Percentiles rank a stretch among this genome's conserved stretches.
Conservation (phyloP, 2,113 vertebrate species). For the Lampris incognitus region DNA sequence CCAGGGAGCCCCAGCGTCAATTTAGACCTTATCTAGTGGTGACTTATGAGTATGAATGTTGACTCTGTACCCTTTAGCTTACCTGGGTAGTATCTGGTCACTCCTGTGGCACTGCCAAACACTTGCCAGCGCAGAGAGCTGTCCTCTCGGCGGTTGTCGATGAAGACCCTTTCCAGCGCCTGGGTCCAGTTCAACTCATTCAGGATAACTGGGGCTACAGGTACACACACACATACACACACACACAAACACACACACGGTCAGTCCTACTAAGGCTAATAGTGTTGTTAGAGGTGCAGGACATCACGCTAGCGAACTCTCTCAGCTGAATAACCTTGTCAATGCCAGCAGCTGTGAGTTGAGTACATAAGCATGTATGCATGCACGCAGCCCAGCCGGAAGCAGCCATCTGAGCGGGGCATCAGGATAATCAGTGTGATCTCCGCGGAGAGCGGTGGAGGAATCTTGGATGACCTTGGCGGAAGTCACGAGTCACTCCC, state of each 20-base stretch:
- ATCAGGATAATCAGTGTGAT: conserved; percentile 68
- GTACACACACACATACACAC: conserved; percentile 4
- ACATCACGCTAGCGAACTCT: conserved; percentile 9
- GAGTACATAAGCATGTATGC: conserved; percentile 52
- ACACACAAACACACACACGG: not conserved
- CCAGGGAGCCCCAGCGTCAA: conserved; percentile 61
- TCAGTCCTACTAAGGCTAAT: not conserved
- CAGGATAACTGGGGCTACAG: conserved; percentile 92
- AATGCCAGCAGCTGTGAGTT: conserved; percentile 32
- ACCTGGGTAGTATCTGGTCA: conserved; percentile 98
- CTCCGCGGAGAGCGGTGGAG: conserved; percentile 42
- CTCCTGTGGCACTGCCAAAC: conserved; percentile 96
- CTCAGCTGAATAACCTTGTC: conserved; percentile 63
- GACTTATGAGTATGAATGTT: conserved; percentile 47
- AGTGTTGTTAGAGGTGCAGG: not conserved
- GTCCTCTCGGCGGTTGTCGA: conserved; percentile 92
- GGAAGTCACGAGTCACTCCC: conserved; percentile 53
- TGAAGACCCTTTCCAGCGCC: conserved; percentile 93
- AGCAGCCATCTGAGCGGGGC: conserved; percentile 41
- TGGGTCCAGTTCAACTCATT: conserved; percentile 98
- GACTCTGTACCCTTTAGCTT: conserved; percentile 45
- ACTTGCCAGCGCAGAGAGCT: conserved; percentile 97
- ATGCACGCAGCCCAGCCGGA: conserved; percentile 44
- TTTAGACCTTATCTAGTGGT: conserved; percentile 72
- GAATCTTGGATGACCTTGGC: conserved; percentile 66